Evolutionary conservation across 2,888 invertebrate species (phyloP), one percentile per base, ranked within the genome.

Genomic region (Pseudoips prasinana): DNA sequence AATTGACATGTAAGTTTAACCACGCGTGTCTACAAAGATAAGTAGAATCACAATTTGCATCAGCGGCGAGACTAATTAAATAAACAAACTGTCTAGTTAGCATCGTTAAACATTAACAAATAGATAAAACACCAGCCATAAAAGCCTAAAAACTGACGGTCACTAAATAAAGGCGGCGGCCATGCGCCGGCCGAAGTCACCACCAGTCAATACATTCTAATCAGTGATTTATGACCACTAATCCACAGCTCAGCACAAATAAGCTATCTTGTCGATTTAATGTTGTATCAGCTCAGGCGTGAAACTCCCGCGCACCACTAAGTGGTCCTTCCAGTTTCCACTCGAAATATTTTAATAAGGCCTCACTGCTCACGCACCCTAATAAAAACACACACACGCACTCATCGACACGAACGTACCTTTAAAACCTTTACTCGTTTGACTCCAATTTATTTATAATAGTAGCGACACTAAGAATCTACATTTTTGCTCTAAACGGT

Each of bases 271-370:
- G 88, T 86, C 86, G 87, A 83, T 84, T 87, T 86, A 86, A 87
- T 85, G 88, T 86, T 83, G 80, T 87, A 88, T 87, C 87, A 83
- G 81, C 63, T 68, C 84, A 81, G 87, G 88, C 88, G 88, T 87
- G 88, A 88, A 88, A 88, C 88, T 86, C 88, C 86, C 85, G 86
- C 82, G 86, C 83, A 80, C 74, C 84, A 81, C 87, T 88, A 88
- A 88, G 88, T 88, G 88, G 88, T 84, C 86, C 88, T 86, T 85
- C 88, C 88, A 88, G 88, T 88, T 88, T 88, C 87, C 81, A 86
- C 78, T 86, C 86, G 85, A 88, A 88, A 88, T 88, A 87, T 88
- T 88, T 87, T 88, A 88, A 87, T 88, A 88, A 87, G 86, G 80
- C 82, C 78, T 79, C 84, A 76, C 83, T 80, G 84, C 83, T 80